phyloP scores from a whole-genome alignment of 2,797 vertebrate genomes.

The Clarias laeviceps region DNA sequence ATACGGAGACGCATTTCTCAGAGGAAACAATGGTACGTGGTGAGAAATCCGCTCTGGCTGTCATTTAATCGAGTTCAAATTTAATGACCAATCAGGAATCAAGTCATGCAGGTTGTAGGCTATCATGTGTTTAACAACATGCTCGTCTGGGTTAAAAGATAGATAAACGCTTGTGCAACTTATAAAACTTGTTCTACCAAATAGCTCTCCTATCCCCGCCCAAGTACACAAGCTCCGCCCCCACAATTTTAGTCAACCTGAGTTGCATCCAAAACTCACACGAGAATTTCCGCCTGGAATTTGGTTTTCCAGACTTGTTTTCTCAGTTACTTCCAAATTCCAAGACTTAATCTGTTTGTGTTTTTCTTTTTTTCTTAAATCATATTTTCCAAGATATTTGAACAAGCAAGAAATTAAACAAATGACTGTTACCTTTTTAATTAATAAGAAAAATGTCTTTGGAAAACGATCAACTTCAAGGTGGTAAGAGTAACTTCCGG shows the following conservation, averaged over 20 bases:
- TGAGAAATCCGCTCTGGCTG: neutral
- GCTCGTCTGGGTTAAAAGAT: neutral
- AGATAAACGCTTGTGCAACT: neutral
- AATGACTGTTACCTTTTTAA: neutral
- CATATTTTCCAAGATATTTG: neutral
- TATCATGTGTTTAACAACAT: neutral
- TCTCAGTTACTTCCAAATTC: neutral
- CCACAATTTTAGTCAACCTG: neutral
- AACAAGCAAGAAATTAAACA: neutral
- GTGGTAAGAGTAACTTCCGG: neutral
- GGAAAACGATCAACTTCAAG: neutral
- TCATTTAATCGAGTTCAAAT: neutral
- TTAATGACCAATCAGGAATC: neutral
- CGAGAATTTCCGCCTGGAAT: neutral
- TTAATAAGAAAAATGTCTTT: neutral
- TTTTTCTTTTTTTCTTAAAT: neutral
- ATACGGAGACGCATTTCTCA: slow-evolving; percentile 95
- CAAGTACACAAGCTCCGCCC: neutral
- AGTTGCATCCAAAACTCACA: neutral
- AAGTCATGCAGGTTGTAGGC: neutral
- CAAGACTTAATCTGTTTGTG: neutral
- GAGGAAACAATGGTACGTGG: slow-evolving; percentile 94
- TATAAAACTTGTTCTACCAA: neutral
- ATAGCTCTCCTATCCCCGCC: neutral
- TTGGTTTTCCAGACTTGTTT: neutral